Evolutionary conservation across 2,888 invertebrate species (phyloP), one percentile per base, ranked within the genome.

Genomic region (Nowickia ferox): DNA sequence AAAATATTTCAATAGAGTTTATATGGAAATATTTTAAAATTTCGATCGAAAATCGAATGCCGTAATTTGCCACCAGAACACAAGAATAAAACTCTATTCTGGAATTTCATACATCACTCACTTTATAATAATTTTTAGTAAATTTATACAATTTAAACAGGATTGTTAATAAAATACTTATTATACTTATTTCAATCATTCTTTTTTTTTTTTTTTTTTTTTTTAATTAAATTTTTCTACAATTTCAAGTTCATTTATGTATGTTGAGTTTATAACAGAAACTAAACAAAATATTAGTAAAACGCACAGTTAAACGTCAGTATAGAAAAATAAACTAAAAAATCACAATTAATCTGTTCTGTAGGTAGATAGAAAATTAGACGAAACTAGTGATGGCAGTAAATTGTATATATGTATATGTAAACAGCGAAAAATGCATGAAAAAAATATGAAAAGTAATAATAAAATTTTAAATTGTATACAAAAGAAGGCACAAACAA

Each of bases 101-200:
- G 13, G 1, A 51, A 5, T 0, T n/a, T 51, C 51, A 51, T 0
- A 11, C 9, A 53, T 15, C 55, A 87, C 87, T 87, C 68, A 87
- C 87, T 76, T 78, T 75, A 63, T 84, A 86, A 72, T 55, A 80
- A 38, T 11, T 38, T 75, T 74, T 84, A 51, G 84, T 76, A 19
- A 78, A 65, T 86, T 82, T 81, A 68, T 81, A 86, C 53, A 87
- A 78, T 82, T 79, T 78, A 81, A 42, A 80, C 1, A 68, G 46
- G 22, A 78, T 48, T 72, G 84, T 51, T 82, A 82, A 57, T n/a
- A 84, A 55, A 59, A 87, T 40, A 63, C 30, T n/a, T 44, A 84
- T 63, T 78, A 84, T 55, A 87, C 59, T n/a, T 61, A 84, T 65
- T 74, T 75, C 78, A 53, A 78, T 65, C 87, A 87, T 87, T 84